Percentiles rank a stretch among this genome's conserved stretches.
Conservation (phyloP, 2,888 invertebrate genomes). For the Pandemis corylana region DNA sequence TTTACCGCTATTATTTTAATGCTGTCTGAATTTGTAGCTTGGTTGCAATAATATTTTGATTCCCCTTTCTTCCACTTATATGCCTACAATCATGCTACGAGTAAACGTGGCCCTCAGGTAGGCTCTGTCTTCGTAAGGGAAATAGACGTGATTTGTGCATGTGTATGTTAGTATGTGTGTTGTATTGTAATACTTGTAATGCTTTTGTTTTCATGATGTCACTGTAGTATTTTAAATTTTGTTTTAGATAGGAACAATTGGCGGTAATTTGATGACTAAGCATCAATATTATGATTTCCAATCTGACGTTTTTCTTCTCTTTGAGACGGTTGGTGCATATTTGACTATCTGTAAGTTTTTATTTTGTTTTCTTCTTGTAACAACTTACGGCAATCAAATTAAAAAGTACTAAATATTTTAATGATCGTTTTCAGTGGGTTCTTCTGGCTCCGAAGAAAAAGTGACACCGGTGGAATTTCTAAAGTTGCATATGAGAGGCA, state of each 20-base stretch:
- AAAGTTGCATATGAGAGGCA: constrained; percentile 70
- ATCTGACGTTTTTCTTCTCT: constrained; percentile 86
- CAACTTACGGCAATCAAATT: neutral
- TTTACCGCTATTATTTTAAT: neutral
- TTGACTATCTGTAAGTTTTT: constrained; percentile 78
- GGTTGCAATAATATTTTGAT: too few species aligned
- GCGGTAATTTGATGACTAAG: constrained; percentile 88
- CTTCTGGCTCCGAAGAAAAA: constrained; percentile 46
- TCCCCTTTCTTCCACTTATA: too few species aligned
- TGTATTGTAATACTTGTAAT: too few species aligned
- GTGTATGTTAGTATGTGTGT: too few species aligned
- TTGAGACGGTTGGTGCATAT: constrained; percentile 82
- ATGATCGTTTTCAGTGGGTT: constrained; percentile 53
- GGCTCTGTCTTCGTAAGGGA: too few species aligned
- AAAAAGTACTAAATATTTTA: neutral
- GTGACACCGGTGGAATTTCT: constrained; percentile 74
- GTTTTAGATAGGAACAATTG: constrained; percentile 84
- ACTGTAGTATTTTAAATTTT: neutral
- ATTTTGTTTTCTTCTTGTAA: neutral
- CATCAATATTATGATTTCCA: constrained; percentile 86
- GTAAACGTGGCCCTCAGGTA: too few species aligned
- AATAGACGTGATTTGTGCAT: too few species aligned
- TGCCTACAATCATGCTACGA: too few species aligned
- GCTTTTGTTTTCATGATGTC: neutral
- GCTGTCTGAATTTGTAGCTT: neutral